Conservation (phyloP, 2,888 invertebrate species). For the Eubasilissa splendida region DNA sequence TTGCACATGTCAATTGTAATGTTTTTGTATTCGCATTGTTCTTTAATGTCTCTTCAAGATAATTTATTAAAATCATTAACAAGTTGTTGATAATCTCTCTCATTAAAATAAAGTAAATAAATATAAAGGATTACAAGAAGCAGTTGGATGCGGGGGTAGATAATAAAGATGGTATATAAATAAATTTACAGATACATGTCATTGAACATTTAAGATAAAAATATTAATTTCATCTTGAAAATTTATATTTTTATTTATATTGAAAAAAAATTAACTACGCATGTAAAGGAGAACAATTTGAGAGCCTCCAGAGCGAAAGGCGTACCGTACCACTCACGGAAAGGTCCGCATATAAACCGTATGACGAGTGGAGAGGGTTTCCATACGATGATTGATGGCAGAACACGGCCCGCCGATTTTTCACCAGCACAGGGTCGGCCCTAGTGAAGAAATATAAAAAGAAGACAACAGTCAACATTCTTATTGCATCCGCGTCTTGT, state of each 20-base stretch:
- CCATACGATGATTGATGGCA: conserved; percentile 26
- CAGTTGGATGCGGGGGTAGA: too few relatives aligned
- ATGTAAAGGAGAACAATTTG: neutral
- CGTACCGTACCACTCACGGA: conserved; percentile 22
- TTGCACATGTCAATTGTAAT: too few relatives aligned
- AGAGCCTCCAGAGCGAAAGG: neutral
- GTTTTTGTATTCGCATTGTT: too few relatives aligned
- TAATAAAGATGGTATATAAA: neutral
- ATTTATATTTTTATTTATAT: too few relatives aligned
- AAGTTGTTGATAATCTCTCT: too few relatives aligned
- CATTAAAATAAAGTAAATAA: too few relatives aligned
- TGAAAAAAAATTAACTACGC: too few relatives aligned
- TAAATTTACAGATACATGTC: neutral
- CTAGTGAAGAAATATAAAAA: neutral
- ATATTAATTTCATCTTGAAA: neutral
- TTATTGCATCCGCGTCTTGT: neutral
- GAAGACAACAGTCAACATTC: neutral
- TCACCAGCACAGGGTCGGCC: neutral
- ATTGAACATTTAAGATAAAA: neutral
- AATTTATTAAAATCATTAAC: too few relatives aligned
- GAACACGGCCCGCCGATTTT: conserved; percentile 25
- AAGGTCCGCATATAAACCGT: conserved; percentile 29
- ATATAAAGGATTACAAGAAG: too few relatives aligned
- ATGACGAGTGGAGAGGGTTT: neutral
- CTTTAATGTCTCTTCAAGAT: too few relatives aligned